Conservation (phyloP, 2,113 vertebrate genomes). For the Galeopterus variegatus region DNA sequence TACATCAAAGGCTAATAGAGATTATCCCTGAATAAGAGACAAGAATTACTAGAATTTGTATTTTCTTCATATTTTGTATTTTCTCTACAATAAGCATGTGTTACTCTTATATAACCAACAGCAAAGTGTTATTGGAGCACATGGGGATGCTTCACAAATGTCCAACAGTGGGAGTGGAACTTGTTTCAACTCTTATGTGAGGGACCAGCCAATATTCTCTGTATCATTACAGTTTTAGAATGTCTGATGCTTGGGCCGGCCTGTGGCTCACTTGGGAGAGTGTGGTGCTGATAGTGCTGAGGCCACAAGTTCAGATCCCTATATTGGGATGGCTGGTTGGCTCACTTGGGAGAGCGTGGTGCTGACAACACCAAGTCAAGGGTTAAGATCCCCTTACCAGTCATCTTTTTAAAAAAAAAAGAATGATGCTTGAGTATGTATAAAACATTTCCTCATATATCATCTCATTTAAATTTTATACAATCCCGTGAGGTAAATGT, state of each 20-base stretch:
- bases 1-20: neutral
- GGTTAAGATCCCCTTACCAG: too few relatives aligned
- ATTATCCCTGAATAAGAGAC: neutral
- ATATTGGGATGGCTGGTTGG: too few relatives aligned
- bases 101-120: neutral
- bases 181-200: neutral
- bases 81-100: neutral
- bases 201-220: neutral
- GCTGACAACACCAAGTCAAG: too few relatives aligned
- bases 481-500: neutral
- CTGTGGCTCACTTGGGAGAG: too few relatives aligned
- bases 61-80: constrained; percentile 47
- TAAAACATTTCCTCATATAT: constrained; percentile 44
- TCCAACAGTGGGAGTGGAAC: neutral
- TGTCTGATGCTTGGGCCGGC: neutral
- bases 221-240: neutral
- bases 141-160: neutral
- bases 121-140: neutral
- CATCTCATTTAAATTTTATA: constrained; percentile 48
- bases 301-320: too few relatives aligned
- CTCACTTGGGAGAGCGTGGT: too few relatives aligned
- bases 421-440: neutral
- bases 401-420: too few relatives aligned
- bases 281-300: too few relatives aligned
- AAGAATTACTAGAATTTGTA: constrained; percentile 36